phyloP scores from a whole-genome alignment of 2,888 invertebrate genomes.

The Tachina lurida region DNA sequence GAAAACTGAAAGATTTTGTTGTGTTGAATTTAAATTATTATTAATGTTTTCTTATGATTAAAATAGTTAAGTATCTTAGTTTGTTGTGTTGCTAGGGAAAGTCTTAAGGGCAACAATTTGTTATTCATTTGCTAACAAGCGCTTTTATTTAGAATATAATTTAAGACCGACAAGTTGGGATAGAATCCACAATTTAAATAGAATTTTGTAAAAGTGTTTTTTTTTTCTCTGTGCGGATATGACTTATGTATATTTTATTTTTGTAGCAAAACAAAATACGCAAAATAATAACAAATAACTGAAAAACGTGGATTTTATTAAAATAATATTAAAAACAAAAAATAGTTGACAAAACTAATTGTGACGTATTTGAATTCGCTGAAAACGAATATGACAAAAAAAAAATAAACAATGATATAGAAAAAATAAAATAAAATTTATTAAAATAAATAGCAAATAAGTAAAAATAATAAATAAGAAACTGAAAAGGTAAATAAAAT shows the following conservation, averaged over 20 bases:
- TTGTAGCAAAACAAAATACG: not conserved
- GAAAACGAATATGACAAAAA: not conserved
- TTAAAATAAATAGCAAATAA: not conserved
- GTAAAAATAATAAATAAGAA: constrained; percentile 3
- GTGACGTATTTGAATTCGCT: constrained; percentile 6
- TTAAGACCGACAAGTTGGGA: not conserved
- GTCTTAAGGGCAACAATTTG: constrained; percentile 7
- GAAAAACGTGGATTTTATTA: not conserved
- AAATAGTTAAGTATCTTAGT: not conserved
- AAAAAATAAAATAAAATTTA: not conserved
- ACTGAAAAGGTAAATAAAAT: constrained; percentile 1
- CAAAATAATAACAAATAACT: not conserved
- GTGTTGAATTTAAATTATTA: not conserved
- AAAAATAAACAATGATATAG: not conserved
- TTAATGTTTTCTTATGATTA: constrained; percentile 19
- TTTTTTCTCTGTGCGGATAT: not conserved
- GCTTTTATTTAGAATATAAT: not conserved
- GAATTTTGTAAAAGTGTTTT: no score
- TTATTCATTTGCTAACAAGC: not conserved
- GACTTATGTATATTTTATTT: constrained; percentile 20
- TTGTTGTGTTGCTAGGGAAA: not conserved
- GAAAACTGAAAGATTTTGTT: no score
- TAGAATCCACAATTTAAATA: no score
- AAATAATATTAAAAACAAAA: constrained; percentile 20
- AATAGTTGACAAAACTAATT: constrained; percentile 30